Base-by-base conservation (phyloP, 2,113 vertebrate species). In the Sinosuthora webbiana region DNA sequence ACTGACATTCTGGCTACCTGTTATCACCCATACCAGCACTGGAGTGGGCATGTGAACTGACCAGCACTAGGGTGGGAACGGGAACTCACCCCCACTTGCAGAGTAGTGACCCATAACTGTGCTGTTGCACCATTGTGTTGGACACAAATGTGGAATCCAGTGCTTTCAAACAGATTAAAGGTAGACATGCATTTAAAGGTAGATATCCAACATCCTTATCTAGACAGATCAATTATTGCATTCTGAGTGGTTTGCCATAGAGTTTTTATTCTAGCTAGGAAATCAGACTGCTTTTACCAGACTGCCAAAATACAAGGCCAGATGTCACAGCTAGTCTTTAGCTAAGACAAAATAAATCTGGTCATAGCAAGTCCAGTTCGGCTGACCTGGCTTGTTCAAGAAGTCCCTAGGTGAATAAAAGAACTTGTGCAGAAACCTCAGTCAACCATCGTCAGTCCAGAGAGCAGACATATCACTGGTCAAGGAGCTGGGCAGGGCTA, bases 221-320 rank as follows among this genome's bases (percentile, higher is more conserved):
- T 63, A 39, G 25, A 70, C n/a, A 57, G 49, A 49, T 5, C 7
- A 69, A 19, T 62, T 60, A 42, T 45, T 30, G 31, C 37, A 2
- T 73, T 90, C 25, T 4, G 10, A 81, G 22, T 35, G 17, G 20
- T 63, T 63, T 87, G 35, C 10, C 10, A 67, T 33, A 0, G 0
- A 62, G 27, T 19, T 84, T 53, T 42, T 84, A 27, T 65, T 87
- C 55, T 60, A 74, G 59, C 41, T 41, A 65, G 45, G 45, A 80
- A 39, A 64, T 73, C 52, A 42, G 21, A 17, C 16, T 82, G 7
- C 47, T 83, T 90, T 80, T 65, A 60, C 20, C 15, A 81, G 56
- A 33, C 35, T 84, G 52, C 3, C 52, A 89, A 79, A 89, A 79
- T 35, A 57, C 5, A 41, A 44, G n/a, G n/a, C 33, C 64, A 67